These are phyloP conservation scores for Rhineura floridana DNA, from an alignment of 2,113 vertebrate genomes.

Conservation along the genomic window DNA sequence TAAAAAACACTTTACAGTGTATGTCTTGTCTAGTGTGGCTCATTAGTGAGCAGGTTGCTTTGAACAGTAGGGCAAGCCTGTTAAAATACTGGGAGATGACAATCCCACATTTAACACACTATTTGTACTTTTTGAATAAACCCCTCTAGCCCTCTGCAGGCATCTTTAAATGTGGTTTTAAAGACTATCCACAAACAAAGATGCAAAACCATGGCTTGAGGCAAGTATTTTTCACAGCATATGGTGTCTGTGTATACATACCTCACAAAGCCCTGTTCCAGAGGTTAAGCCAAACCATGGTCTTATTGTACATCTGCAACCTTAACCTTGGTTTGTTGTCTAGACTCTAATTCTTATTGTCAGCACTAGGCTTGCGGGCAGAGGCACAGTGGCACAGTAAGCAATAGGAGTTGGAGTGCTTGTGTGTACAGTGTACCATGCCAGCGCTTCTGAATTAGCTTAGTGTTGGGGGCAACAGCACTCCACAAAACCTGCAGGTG, in stretches of 20 bases:
- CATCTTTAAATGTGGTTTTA: not conserved
- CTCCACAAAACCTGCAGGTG: not conserved
- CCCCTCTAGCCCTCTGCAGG: not conserved
- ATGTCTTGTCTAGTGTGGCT: no score
- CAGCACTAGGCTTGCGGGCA: no score
- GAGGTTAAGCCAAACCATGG: no score
- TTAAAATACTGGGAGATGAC: not conserved
- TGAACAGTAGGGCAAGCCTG: not conserved
- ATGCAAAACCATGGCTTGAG: not conserved
- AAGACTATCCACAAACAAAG: not conserved
- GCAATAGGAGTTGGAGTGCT: no score
- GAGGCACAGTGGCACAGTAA: not conserved
- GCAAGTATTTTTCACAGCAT: not conserved
- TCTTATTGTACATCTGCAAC: not conserved
- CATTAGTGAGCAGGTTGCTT: not conserved
- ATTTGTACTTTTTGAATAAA: no score
- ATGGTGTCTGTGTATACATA: not conserved
- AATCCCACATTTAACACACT: no score
- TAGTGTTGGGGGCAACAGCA: not conserved
- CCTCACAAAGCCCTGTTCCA: no score
- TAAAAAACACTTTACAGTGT: no score
- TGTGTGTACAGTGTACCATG: not conserved
- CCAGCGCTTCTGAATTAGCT: not conserved
- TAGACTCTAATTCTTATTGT: not conserved
- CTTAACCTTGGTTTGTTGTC: not conserved